Evolutionary conservation across 2,888 invertebrate genomes (phyloP).

Genomic region (Mactromeris polynyma): DNA sequence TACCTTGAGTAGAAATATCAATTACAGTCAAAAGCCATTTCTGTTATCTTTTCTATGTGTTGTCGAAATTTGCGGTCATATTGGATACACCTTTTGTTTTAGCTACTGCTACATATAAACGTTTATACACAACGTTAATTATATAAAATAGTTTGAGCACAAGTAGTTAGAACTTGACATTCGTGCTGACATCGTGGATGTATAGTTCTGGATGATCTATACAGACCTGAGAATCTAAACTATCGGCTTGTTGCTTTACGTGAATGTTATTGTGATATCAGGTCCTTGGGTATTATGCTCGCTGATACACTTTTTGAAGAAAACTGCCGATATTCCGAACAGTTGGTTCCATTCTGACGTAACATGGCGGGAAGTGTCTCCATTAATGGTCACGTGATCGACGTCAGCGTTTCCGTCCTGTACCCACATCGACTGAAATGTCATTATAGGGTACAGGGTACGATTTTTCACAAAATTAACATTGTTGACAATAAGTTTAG

Average conservation of each 20-base stretch:
- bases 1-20: no score
- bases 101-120: no score
- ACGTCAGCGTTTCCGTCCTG: conserved; percentile 75
- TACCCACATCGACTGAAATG: conserved; percentile 76
- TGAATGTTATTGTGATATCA: conserved; percentile 56
- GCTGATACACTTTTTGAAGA: conserved; percentile 75
- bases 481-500: conserved; percentile 60
- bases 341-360: conserved; percentile 65
- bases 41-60: no score
- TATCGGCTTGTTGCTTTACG: background rate
- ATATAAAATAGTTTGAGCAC: no score
- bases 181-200: no score
- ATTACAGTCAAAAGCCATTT: no score
- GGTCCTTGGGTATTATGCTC: conserved; percentile 74
- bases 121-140: no score
- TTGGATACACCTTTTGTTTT: no score
- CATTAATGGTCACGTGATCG: conserved; percentile 75
- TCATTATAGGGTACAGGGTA: conserved; percentile 65
- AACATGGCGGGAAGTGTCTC: conserved; percentile 64
- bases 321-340: conserved; percentile 72
- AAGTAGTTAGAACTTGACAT: no score
- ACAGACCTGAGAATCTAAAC: background rate
- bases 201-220: no score
- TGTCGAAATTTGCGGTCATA: no score
- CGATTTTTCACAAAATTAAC: conserved; percentile 53